phyloP scores from a whole-genome alignment of 2,797 vertebrate genomes.

The Heterohyrax brucei region DNA sequence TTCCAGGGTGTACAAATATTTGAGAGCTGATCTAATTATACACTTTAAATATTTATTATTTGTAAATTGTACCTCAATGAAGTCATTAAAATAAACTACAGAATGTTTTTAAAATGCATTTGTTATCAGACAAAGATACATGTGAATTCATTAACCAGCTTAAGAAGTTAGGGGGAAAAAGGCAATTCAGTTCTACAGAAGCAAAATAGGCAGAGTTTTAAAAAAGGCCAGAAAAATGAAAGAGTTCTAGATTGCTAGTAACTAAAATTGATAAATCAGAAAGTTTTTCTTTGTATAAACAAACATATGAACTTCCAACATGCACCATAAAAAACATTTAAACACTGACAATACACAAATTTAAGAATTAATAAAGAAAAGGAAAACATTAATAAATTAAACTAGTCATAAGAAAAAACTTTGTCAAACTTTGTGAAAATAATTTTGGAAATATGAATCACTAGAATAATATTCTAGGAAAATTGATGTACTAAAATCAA shows the following conservation, averaged over 20 bases:
- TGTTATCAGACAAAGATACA: neutral
- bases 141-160: neutral
- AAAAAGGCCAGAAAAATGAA: neutral
- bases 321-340: neutral
- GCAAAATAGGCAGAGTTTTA: neutral
- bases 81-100: neutral
- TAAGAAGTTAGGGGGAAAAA: neutral
- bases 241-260: slow-evolving; percentile 13
- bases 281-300: neutral
- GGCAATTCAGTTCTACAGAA: neutral
- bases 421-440: neutral
- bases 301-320: neutral
- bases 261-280: slow-evolving; percentile 4
- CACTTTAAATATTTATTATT: neutral
- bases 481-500: neutral
- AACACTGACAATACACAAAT: neutral
- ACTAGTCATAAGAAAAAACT: neutral
- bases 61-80: neutral
- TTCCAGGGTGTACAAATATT: neutral
- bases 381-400: neutral
- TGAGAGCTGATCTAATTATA: neutral
- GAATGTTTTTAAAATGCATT: neutral
- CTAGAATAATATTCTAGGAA: neutral
- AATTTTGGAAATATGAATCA: slow-evolving; percentile 1
- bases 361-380: slow-evolving; percentile 3